These are phyloP conservation scores for Cepaea hortensis DNA, from an alignment of 2,888 invertebrate genomes.

Conservation along the genomic window DNA sequence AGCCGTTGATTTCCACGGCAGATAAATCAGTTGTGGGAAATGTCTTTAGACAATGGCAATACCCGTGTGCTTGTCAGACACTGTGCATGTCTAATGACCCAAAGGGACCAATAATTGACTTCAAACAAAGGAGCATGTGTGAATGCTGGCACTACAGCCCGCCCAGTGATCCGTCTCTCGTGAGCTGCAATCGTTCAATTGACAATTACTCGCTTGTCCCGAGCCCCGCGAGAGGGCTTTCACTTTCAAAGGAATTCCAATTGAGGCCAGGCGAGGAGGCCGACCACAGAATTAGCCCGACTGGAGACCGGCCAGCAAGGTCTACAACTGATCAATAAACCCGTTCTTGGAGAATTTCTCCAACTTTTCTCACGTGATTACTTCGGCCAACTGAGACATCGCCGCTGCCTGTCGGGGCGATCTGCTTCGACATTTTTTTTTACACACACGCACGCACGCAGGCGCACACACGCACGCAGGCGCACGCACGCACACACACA, in stretches of 20 bases:
- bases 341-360: background rate
- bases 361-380: background rate
- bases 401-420: too few species aligned
- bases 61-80: background rate
- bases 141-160: background rate
- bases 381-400: background rate
- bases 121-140: background rate
- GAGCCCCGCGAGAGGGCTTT: background rate
- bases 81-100: background rate
- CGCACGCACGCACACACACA: too few species aligned
- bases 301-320: background rate
- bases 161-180: background rate
- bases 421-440: too few species aligned
- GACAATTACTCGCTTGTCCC: slow-evolving; percentile 14
- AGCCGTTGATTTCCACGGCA: background rate
- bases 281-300: slow-evolving; percentile 5
- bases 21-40: background rate
- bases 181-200: background rate
- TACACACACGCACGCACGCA: too few species aligned
- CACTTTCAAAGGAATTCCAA: slow-evolving; percentile 25
- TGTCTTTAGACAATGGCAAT: background rate
- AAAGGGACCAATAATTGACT: background rate
- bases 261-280: background rate
- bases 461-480: too few species aligned
- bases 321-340: slow-evolving; percentile 13